Evolutionary conservation across 2,113 vertebrate genomes (phyloP).

Genomic region (Chrysemys picta): DNA sequence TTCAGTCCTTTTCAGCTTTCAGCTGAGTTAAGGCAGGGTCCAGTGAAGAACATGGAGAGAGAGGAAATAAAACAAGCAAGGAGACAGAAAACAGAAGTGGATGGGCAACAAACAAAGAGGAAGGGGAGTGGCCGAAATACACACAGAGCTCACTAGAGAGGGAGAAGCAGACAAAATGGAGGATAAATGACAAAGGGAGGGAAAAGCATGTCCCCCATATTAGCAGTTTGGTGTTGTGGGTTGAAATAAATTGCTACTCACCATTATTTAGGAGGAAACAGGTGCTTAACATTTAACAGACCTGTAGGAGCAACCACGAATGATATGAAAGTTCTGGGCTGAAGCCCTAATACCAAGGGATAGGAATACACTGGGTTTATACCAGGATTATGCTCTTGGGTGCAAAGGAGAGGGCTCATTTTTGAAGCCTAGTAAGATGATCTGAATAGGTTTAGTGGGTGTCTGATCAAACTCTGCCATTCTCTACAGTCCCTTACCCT

Average conservation of each 20-base stretch:
- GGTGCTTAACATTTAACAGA: background rate
- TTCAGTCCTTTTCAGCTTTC: background rate
- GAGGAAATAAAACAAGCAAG: background rate
- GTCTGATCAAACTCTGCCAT: background rate
- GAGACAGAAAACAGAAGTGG: background rate
- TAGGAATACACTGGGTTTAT: background rate
- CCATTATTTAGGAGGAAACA: background rate
- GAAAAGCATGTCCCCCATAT: background rate
- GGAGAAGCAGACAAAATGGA: background rate
- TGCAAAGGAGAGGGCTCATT: background rate
- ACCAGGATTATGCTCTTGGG: background rate
- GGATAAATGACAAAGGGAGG: background rate
- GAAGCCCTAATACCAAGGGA: background rate
- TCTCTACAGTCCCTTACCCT: background rate
- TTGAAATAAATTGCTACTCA: background rate
- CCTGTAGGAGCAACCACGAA: background rate
- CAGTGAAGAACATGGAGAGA: background rate
- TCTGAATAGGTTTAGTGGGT: background rate
- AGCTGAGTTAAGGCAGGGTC: background rate
- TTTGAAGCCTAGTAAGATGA: background rate
- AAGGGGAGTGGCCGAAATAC: background rate
- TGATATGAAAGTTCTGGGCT: background rate
- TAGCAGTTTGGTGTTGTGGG: background rate
- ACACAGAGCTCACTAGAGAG: background rate
- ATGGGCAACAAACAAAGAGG: background rate